Evolutionary conservation across 2,113 vertebrate genomes (phyloP), one percentile per base, ranked within the genome.

Genomic region (Otocyon megalotis): DNA sequence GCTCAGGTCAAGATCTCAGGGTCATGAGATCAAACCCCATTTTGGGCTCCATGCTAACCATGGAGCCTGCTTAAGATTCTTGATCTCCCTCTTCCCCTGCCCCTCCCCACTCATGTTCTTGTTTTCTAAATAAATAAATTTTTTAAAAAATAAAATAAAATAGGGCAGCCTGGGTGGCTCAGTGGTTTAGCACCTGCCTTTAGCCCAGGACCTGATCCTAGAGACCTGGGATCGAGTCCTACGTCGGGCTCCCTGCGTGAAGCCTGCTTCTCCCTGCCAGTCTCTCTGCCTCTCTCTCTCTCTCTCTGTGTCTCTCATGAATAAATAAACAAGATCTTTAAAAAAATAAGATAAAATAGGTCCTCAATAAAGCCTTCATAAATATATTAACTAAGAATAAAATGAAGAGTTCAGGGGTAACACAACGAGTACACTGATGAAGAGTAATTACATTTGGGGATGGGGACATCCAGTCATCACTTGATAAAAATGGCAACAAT

Each of bases 401-500:
- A 81, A 69, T 76, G 11, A 82, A 90, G 32, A 86, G 12, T 12
- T 77, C n/a, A 54, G 24, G 37, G 53, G 20, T 54, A 65, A 24
- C 2, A 5, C 16, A n/a, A 10, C 15, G 9, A 2, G 1, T 58
- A 3, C 35, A 8, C 8, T 30, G n/a, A 14, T 74, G 10, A 77
- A 67, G 48, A 65, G 8, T 43, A 19, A 35, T 19, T 62, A 8
- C 16, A 60, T 43, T 80, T 26, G 5, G 16, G 22, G 71, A 12
- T 2, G 9, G 14, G 2, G 8, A 2, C 5, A 28, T 43, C n/a
- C 7, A 83, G 3, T 4, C 28, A 63, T 9, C 53, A 11, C 24
- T 93, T 85, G 76, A 88, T 17, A 62, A 48, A 95, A 85, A 30
- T 90, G 35, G 50, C 77, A 20, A 90, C 12, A 35, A 60, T 48